Evolutionary conservation across 2,113 vertebrate species (phyloP), one percentile per base, ranked within the genome.

Genomic region (Chitala chitala): DNA sequence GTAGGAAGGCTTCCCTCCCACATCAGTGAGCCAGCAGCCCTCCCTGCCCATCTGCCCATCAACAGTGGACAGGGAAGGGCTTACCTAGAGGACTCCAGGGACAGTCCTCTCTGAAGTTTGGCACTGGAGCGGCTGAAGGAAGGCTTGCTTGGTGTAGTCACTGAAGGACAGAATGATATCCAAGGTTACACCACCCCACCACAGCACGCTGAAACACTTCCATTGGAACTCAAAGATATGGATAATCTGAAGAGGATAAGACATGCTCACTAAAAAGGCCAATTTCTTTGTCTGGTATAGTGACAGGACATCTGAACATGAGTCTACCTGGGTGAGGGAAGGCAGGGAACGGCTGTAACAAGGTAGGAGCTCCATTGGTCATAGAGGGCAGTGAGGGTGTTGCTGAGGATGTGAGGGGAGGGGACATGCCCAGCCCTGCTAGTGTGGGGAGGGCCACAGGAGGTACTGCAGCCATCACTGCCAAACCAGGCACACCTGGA

Each of bases 91-190:
- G 91, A 90, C 17, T 99, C 97, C 70, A 98, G 92, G 0, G 97
- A 98, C 2, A 94, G 89, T 31, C 91, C 95, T 86, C 98, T 99
- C 78, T 96, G 94, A 40, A 98, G 84, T 81, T 98, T 98, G 69
- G 87, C 83, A 72, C 92, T 94, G 72, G 96, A 93, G 55, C 96
- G 93, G 85, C 91, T 95, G 80, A 98, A 97, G 6, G 96, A 96
- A 81, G 94, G 89, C 92, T 95, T 96, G 93, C 93, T 96, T 90
- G 94, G 92, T 17, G 93, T 88, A 80, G 94, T 87, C 87, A 89
- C 90, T 94, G 17, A 38, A 42, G 40, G 36, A 29, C 5, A 63
- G 36, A 40, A 12, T 42, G 15, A 63, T 3, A 17, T 36, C 58
- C n/a, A 33, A 36, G 8, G 33, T 63, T 31, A 69, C 22, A 46